Evolutionary conservation across 2,888 invertebrate genomes (phyloP), one percentile per base, ranked within the genome.

Genomic region (Gryllus longicercus): DNA sequence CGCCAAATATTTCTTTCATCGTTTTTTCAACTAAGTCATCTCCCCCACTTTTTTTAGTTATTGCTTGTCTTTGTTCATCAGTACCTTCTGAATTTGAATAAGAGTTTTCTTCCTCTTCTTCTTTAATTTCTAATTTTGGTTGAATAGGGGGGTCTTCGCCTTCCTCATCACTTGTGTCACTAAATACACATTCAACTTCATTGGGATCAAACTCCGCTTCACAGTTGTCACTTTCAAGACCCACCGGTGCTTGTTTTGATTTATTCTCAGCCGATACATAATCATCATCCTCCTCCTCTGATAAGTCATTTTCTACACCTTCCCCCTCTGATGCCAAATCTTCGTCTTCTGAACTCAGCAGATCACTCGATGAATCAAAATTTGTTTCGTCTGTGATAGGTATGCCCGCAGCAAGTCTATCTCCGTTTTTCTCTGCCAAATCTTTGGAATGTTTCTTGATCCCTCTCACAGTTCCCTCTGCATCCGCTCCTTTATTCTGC

Each of bases 141-240:
- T 74, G 75, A 8, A 79, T 25, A 38, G 78, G 74, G 25, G 51
- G 51, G 10, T 77, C 75, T 12, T 76, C 75, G 4, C 51, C 38
- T 21, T 89, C 87, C 83, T 85, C 87, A 82, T 88, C 89, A 82
- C 87, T 87, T 82, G 87, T 87, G 76, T 89, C 87, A 50, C 89
- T 82, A 11, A 88, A 82, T n/a, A 89, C 85, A 21, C 90, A 83
- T 83, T 90, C 89, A 74, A 87, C 86, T 50, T 87, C 84, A 23
- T 89, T 88, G 2, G 89, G 85, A 84, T 90, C 82, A 75, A 82
- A 81, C 51, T 82, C 81, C 50, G 81, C 80, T 23, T 81, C 81
- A 16, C 79, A 74, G n/a, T 79, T 79, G 21, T 82, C 82, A 77
- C 38, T 79, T 50, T 51, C 50, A 21, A 79, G 21, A 75, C 50